Base-by-base conservation (phyloP, 2,888 invertebrate genomes). In the Agrenia bidenticulata region DNA sequence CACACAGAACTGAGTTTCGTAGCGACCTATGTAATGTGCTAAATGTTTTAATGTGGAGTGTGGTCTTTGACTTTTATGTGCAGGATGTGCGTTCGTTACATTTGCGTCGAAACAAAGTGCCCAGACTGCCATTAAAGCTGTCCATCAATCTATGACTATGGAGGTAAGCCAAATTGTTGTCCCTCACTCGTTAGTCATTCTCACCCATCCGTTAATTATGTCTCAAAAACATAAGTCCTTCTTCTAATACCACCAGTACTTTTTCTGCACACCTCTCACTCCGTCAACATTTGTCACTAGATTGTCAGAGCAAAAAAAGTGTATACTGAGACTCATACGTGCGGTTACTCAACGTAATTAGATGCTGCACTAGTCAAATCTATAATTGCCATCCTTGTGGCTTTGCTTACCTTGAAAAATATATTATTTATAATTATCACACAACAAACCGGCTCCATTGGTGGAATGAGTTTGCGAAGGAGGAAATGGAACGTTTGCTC, bases 111-210 rank as follows among this genome's bases (percentile, higher is more conserved):
- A 97, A 84, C 94, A 96, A 83, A 92, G 93, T 79, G 98, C 99
- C 78, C 90, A 95, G 79, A 92, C 90, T 81, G 97, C 98, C 79
- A 99, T 99, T 81, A 97, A 96, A 85, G 88, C 89, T 80, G 86
- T 98, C 83, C 96, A 99, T 84, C 98, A 99, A 83, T 96, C 96
- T 80, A 93, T 94, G 83, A 99, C 97, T 77, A 97, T 98, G 97
- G 98, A 99, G 84, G 88, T 87, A 81, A 80, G 80, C 77, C 60
- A 68, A 64, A 54, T 57, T 45, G n/a, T 17, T 45, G 61, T 65
- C 63, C 64, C 66, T 55, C 58, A 45, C 45, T 45, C n/a, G 45
- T 45, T 45, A 45, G 15, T 9, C 53, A 32, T 49, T 56, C 56
- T 54, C 11, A 24, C 54, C 15, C 32, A 32, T 4, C 11, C 32